These are phyloP conservation scores for Eilema griseolum DNA, from an alignment of 2,888 invertebrate genomes.

Conservation along the genomic window DNA sequence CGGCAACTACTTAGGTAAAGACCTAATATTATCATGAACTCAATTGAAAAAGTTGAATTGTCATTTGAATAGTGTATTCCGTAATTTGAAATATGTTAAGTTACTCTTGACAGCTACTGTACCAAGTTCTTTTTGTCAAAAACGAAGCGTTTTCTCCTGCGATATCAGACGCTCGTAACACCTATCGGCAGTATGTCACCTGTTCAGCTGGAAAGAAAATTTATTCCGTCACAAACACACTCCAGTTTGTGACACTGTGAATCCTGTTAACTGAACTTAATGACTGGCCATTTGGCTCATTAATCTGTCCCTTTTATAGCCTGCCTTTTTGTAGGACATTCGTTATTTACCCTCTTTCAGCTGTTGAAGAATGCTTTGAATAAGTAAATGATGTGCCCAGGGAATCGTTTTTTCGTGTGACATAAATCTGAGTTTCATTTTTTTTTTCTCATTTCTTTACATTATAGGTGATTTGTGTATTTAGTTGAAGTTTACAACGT, in stretches of 20 bases:
- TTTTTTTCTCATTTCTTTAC: background rate
- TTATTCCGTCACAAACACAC: constrained; percentile 66
- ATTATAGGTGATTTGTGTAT: rapidly evolving
- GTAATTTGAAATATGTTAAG: background rate
- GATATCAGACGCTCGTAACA: background rate
- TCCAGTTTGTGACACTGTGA: constrained; percentile 59
- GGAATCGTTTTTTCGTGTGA: constrained; percentile 31
- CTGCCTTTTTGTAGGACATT: constrained; percentile 64
- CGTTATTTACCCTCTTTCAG: constrained; percentile 57
- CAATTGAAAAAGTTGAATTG: background rate
- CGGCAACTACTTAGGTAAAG: no score
- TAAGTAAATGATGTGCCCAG: constrained; percentile 47
- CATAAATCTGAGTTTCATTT: background rate
- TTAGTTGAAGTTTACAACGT: no score
- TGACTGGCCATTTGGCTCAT: constrained; percentile 69
- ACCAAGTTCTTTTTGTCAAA: background rate
- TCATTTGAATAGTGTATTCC: no score
- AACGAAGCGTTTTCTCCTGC: background rate
- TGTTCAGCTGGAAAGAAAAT: constrained; percentile 64
- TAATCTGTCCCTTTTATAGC: constrained; percentile 65
- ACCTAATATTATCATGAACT: no score
- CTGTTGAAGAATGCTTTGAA: constrained; percentile 53
- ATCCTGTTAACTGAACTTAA: constrained; percentile 71
- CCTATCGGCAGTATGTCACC: constrained; percentile 36
- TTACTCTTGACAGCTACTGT: background rate